Conservation (phyloP, 2,113 vertebrate genomes). For the Camarhynchus parvulus region DNA sequence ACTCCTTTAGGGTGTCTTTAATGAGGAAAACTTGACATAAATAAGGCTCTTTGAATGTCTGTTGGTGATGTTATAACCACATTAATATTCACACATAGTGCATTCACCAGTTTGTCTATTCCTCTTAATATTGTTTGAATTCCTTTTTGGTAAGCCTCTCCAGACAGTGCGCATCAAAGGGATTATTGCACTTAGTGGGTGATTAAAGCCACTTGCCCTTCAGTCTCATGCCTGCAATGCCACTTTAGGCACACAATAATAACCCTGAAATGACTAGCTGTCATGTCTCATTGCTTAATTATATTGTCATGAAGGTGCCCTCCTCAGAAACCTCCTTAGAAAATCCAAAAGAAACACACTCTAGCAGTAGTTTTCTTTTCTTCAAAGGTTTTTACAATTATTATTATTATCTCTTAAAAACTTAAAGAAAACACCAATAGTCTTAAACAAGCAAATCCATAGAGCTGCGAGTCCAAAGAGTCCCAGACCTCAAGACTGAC, state of each 20-base stretch:
- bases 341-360: slow-evolving; percentile 40
- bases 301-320: slow-evolving; percentile 42
- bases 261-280: slow-evolving; percentile 52
- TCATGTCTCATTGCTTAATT: slow-evolving; percentile 66
- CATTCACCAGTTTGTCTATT: slow-evolving; percentile 22
- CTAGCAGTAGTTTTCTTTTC: background rate
- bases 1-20: background rate
- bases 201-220: slow-evolving; percentile 55
- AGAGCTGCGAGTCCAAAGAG: background rate
- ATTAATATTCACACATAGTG: background rate
- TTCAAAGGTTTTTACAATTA: background rate
- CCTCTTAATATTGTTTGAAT: slow-evolving; percentile 20
- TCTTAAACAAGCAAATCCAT: slow-evolving; percentile 39
- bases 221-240: slow-evolving; percentile 50
- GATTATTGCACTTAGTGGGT: slow-evolving; percentile 58
- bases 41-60: background rate
- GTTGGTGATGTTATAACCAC: background rate
- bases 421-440: slow-evolving; percentile 9
- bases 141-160: slow-evolving; percentile 39
- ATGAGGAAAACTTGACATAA: slow-evolving; percentile 7
- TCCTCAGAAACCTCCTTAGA: slow-evolving; percentile 14
- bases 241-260: slow-evolving; percentile 62
- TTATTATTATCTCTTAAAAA: slow-evolving; percentile 10
- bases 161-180: slow-evolving; percentile 55
- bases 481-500: background rate